phyloP scores from a whole-genome alignment of 23 tunicate genomes.

The Oikopleura vanhoeffeni region DNA sequence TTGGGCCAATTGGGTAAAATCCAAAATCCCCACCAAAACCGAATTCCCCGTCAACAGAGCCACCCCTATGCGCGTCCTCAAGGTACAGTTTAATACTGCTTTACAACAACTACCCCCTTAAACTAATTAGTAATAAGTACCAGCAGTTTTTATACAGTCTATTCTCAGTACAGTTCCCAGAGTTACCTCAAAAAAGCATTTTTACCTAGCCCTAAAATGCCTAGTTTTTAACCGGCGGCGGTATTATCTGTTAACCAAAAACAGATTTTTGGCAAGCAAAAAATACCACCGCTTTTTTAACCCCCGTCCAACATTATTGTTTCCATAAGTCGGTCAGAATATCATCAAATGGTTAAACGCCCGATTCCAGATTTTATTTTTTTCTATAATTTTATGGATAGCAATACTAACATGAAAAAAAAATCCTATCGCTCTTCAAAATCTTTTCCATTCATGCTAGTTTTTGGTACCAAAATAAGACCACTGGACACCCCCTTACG shows the following conservation, averaged over 20 bases:
- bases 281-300: too few species aligned
- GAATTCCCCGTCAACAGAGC: neutral
- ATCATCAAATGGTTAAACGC: constrained; percentile 1
- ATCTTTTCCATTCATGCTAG: constrained; percentile 11
- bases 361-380: neutral
- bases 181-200: neutral
- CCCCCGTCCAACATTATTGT: too few species aligned
- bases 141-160: too few species aligned
- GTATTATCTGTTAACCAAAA: too few species aligned
- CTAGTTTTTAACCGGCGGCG: too few species aligned
- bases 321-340: constrained; percentile 5
- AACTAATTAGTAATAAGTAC: too few species aligned
- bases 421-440: constrained; percentile 16
- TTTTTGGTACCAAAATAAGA: neutral
- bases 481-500: too few species aligned
- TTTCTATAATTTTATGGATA: neutral
- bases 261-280: too few species aligned
- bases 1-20: neutral
- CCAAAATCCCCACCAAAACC: neutral
- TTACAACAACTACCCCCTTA: too few species aligned
- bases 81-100: constrained; percentile 12
- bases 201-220: constrained; percentile 2
- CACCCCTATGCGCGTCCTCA: constrained; percentile 8
- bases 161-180: neutral
- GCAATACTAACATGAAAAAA: neutral